Evolutionary conservation across 2,888 invertebrate species (phyloP).

Genomic region (Drosophila neoperkinsi): DNA sequence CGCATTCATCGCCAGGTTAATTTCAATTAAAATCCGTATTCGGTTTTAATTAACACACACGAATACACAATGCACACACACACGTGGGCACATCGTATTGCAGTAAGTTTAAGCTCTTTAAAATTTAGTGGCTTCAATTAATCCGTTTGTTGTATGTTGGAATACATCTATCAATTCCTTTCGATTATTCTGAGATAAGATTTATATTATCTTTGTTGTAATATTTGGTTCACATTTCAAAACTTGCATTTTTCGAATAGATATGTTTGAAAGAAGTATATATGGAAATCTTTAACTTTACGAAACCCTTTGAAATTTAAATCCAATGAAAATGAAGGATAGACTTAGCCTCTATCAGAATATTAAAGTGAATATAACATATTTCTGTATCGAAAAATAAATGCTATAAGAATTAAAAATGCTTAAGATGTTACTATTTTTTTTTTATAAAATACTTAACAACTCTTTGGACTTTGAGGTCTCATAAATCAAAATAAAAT

Average conservation of each 20-base stretch:
- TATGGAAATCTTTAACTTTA: background rate
- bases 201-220: background rate
- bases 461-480: background rate
- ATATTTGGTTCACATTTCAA: background rate
- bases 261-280: background rate
- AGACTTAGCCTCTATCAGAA: background rate
- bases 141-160: background rate
- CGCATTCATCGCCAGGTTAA: conserved; percentile 66
- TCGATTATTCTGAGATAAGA: background rate
- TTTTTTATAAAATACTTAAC: background rate
- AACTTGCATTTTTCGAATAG: background rate
- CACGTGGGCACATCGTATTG: background rate
- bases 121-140: background rate
- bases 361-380: background rate
- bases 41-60: conserved; percentile 63
- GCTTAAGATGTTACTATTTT: background rate
- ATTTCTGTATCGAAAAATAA: background rate
- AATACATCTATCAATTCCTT: background rate
- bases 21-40: conserved; percentile 70
- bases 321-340: background rate
- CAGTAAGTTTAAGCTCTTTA: conserved; percentile 1
- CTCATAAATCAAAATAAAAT: conserved; percentile 2
- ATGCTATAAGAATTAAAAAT: background rate
- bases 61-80: background rate
- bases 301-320: background rate